These are phyloP conservation scores for Cosmia trapezina DNA, from an alignment of 2,888 invertebrate species.

Conservation along the genomic window DNA sequence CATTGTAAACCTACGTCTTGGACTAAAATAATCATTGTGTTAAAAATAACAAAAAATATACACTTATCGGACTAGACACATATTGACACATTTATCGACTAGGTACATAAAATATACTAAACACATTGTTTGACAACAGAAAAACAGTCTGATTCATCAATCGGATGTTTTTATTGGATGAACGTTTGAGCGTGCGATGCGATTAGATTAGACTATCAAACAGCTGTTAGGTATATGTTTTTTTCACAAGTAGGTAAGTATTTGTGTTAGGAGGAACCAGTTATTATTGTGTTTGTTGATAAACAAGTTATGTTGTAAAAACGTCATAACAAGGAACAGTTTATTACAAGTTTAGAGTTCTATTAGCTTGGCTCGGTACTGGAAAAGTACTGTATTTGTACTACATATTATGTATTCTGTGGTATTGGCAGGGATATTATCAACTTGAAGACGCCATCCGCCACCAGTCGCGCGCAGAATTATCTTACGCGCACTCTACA, in stretches of 20 bases:
- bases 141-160: background rate
- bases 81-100: background rate
- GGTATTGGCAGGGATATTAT: no score
- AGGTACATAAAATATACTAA: background rate
- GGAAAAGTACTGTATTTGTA: no score
- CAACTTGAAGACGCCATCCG: no score
- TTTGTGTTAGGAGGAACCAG: no score
- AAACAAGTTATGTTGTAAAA: background rate
- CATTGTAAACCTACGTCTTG: background rate
- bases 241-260: background rate
- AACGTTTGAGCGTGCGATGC: conserved; percentile 8
- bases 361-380: no score
- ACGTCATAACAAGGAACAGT: no score
- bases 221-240: conserved; percentile 17
- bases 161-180: conserved; percentile 14
- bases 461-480: no score
- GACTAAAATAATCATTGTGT: background rate
- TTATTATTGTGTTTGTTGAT: conserved; percentile 1
- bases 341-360: no score
- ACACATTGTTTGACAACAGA: conserved; percentile 12
- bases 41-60: background rate
- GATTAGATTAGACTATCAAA: conserved; percentile 21
- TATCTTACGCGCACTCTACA: no score
- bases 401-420: no score
- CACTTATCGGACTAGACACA: background rate